A percentile compares a stretch with the other conserved stretches of the same genome.
phyloP scores from a whole-genome alignment of 2,888 invertebrate species.

The Clostera curtula region DNA sequence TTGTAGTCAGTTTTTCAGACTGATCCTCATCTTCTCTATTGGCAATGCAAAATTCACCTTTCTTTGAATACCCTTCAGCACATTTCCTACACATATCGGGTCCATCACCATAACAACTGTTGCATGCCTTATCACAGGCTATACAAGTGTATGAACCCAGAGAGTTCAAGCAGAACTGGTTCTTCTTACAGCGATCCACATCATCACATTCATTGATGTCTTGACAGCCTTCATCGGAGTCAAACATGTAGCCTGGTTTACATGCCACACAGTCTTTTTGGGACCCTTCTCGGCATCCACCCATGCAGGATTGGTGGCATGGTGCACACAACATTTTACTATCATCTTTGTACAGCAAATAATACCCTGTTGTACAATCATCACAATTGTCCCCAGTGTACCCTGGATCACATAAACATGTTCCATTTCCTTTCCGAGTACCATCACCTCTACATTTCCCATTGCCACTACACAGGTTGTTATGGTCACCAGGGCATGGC shows the following conservation, averaged over 20 bases:
- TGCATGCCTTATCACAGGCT: constrained; percentile 89
- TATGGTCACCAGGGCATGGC: constrained; percentile 84
- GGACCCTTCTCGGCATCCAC: constrained; percentile 83
- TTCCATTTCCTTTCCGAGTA: constrained; percentile 93
- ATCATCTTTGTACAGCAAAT: constrained; percentile 83
- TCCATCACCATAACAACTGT: constrained; percentile 90
- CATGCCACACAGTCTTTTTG: constrained; percentile 78
- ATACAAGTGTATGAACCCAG: constrained; percentile 89
- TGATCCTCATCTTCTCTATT: constrained; percentile 61
- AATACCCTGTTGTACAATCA: constrained; percentile 83
- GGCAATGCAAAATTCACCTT: constrained; percentile 86
- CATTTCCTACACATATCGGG: constrained; percentile 93
- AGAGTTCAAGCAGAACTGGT: constrained; percentile 92
- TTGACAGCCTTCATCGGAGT: constrained; percentile 83
- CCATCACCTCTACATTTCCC: constrained; percentile 90
- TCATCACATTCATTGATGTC: constrained; percentile 90
- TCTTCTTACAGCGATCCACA: constrained; percentile 68
- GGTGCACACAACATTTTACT: constrained; percentile 82
- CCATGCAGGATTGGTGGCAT: constrained; percentile 88
- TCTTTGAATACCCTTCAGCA: constrained; percentile 80
- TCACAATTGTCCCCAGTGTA: constrained; percentile 87
- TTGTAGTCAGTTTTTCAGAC: constrained; percentile 41
- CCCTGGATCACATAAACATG: constrained; percentile 89
- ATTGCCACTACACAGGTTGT: constrained; percentile 85
- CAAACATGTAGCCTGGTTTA: constrained; percentile 82